Evolutionary conservation across 2,888 invertebrate species (phyloP), one percentile per base, ranked within the genome.

Genomic region (Siphlonurus alternatus): DNA sequence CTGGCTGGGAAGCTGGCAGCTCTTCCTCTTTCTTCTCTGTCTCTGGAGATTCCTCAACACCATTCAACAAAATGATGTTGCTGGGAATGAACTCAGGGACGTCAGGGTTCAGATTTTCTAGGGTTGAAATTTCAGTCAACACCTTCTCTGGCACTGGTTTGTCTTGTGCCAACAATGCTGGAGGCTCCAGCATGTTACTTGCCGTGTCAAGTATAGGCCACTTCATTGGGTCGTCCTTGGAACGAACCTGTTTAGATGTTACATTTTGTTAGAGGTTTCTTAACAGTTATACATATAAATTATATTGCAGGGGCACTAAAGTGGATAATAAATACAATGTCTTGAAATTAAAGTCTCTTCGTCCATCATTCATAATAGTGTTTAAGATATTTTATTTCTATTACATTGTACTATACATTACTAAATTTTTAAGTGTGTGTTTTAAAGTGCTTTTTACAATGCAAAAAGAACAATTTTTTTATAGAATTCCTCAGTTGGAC

Each of bases 51-150:
- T 23, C 19, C 7, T 63, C 23, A 53, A 53, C 53, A 18, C 64
- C 64, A n/a, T n/a, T 23, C 19, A 61, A 60, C 5, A 56, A n/a
- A 61, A 60, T 59, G 23, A 53, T 51, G 25, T 23, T 60, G 67
- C 80, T 77, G 69, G 92, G 91, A 68, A 92, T 80, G 75, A 92
- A 92, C 76, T 91, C 92, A 0, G 91, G 89, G 62, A 92, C 92
- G 74, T 91, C 86, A 2, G 90, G 90, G 77, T 93, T 91, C 65
- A 92, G 79, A 70, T 80, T 82, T 64, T 88, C 87, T 68, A 63
- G 20, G 25, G 56, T 54, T 22, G 25, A 63, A 56, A 61, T 65
- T 10, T 64, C 53, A 7, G 63, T 25, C 24, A n/a, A 24, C 5
- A 15, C 54, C 51, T 38, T 59, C 53, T 56, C 60, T 2, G 24